Base-by-base conservation (phyloP, 1,140 invertebrate genomes). In the Formica exsecta region DNA sequence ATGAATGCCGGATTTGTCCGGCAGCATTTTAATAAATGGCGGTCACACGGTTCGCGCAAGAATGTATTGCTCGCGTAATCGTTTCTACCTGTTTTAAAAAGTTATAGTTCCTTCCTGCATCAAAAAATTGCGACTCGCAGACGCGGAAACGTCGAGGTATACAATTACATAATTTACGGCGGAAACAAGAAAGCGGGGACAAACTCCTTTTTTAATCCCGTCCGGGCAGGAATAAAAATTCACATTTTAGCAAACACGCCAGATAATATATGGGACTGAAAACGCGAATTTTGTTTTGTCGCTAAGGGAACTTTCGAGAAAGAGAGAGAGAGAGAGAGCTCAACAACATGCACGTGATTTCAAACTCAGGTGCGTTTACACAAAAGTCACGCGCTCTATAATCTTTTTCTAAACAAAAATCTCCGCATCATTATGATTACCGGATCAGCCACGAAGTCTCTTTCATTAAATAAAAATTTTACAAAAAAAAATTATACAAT, bases 21-120 rank as follows among this genome's bases (percentile, higher is more conserved):
- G 54, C 22, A 41, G 54, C 79, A n/a, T 74, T 51, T 83, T 83
- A 83, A 83, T 74, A 74, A 74, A 83, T 83, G 79, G 68, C 79
- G 68, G 51, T 83, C 79, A 38, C 48, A 19, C 16, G 68, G 68
- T 7, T 83, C 79, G 54, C 22, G 19, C 25, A 83, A 70, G 61
- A 83, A 83, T 83, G 79, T 83, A 83, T 83, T 83, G 79, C 79
- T 61, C 79, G 22, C 79, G 79, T 83, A 83, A 83, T 83, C 79
- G 79, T 48, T 83, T 83, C 57, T 83, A 83, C 68, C 79, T 83
- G 79, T 41, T 83, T 74, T 44, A 74, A 83, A 83, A 83, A 83
- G 68, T 83, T 83, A 83, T 83, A 83, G 68, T 83, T 83, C 79
- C 79, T 83, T 83, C 79, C 79, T 73, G 68, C 79, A 57, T 73